phyloP scores from a whole-genome alignment of 1,140 invertebrate genomes.

The Formica exsecta region DNA sequence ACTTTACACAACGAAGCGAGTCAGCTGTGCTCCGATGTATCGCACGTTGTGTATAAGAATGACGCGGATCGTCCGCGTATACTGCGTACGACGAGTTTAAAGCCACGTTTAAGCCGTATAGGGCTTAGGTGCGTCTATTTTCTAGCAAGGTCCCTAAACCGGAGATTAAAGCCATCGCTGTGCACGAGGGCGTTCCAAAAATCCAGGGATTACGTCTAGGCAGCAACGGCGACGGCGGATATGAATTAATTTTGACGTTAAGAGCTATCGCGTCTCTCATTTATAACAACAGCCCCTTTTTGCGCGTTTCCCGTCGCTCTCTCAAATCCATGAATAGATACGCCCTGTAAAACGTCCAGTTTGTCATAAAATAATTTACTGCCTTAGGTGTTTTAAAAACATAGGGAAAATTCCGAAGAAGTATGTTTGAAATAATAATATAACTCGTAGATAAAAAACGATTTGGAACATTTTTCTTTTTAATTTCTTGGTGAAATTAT shows the following conservation, averaged over 20 bases:
- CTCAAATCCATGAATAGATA: background rate
- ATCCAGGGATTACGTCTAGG: constrained; percentile 81
- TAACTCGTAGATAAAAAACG: background rate
- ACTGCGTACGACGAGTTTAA: constrained; percentile 79
- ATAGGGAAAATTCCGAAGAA: background rate
- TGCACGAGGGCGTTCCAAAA: constrained; percentile 82
- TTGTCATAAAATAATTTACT: constrained; percentile 29
- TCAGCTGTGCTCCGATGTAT: constrained; percentile 8
- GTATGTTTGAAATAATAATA: background rate
- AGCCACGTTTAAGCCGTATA: constrained; percentile 80
- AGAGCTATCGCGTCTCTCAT: constrained; percentile 68
- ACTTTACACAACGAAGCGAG: constrained; percentile 9
- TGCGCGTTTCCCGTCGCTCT: background rate
- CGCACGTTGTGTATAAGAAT: constrained; percentile 59
- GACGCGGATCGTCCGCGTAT: constrained; percentile 68
- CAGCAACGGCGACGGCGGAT: constrained; percentile 65
- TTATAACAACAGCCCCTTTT: constrained; percentile 47
- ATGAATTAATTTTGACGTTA: constrained; percentile 82
- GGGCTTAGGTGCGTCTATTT: constrained; percentile 77
- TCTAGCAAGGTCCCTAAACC: constrained; percentile 77
- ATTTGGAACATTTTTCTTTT: too few species aligned
- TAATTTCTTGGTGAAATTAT: background rate
- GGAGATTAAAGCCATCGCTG: constrained; percentile 84
- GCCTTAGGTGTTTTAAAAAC: background rate
- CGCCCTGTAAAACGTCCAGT: background rate